phyloP scores from a whole-genome alignment of 2,888 invertebrate species.

The Teleogryllus oceanicus region DNA sequence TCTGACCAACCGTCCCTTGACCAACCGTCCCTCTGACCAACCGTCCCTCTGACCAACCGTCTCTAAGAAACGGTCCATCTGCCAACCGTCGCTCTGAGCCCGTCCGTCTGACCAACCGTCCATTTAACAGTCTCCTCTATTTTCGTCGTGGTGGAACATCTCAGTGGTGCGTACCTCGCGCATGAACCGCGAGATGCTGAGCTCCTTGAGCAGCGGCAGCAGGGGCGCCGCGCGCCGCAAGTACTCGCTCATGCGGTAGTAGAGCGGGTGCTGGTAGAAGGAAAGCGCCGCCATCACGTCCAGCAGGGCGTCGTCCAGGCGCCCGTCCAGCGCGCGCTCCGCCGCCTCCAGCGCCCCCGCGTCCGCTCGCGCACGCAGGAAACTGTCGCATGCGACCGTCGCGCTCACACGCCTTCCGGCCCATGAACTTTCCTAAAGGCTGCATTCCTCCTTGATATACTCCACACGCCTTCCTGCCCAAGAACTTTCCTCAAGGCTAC shows the following conservation, averaged over 20 bases:
- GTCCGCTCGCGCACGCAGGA: background rate
- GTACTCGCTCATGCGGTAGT: constrained; percentile 38
- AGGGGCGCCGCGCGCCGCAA: constrained; percentile 35
- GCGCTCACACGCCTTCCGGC: background rate
- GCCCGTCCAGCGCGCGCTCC: background rate
- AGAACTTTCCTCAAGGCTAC: no score
- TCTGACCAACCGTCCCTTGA: no score
- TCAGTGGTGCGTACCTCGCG: background rate
- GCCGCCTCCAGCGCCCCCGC: background rate
- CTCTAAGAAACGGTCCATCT: no score
- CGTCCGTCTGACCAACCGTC: no score
- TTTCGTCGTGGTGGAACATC: no score
- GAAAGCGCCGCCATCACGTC: constrained; percentile 38
- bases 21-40: no score
- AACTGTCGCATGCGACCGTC: background rate
- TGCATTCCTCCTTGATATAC: no score
- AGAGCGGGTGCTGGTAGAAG: constrained; percentile 40
- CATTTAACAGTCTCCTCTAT: no score
- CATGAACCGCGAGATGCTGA: constrained; percentile 26
- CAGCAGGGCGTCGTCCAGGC: constrained; percentile 25
- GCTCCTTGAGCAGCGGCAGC: constrained; percentile 28
- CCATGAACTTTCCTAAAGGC: no score
- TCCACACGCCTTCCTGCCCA: no score
- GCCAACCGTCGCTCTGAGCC: no score
- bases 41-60: no score